These are phyloP conservation scores for Luperina testacea DNA, from an alignment of 2,888 invertebrate species.

Conservation along the genomic window DNA sequence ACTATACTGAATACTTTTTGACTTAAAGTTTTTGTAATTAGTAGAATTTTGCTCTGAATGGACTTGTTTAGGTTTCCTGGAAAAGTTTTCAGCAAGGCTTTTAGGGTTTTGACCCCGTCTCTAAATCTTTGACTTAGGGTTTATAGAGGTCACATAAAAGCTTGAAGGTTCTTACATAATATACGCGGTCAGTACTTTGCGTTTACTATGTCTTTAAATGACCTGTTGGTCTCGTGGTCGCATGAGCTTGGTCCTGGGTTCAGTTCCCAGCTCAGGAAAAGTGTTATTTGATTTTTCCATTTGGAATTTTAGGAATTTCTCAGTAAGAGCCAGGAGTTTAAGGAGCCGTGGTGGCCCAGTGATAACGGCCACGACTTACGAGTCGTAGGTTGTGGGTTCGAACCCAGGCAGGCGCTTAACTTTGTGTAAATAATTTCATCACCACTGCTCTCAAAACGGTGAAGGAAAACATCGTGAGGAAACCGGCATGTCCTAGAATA, in stretches of 20 bases:
- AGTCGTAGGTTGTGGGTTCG: neutral
- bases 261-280: neutral
- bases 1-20: conserved; percentile 17
- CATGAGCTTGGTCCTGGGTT: neutral
- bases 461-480: neutral
- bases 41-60: conserved; percentile 11
- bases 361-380: neutral
- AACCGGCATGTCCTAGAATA: neutral
- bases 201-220: neutral
- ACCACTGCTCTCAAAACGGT: neutral
- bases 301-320: neutral
- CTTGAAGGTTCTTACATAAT: conserved; percentile 29
- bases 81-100: conserved; percentile 13
- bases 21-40: conserved; percentile 28
- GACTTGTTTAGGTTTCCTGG: neutral
- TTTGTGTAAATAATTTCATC: neutral
- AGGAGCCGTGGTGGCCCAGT: neutral
- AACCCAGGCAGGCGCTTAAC: neutral
- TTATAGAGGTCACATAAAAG: conserved; percentile 35
- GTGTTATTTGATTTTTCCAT: neutral
- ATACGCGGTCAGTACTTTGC: conserved; percentile 18
- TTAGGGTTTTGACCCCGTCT: neutral
- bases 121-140: conserved; percentile 17
- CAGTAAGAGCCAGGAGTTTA: neutral
- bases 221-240: neutral